Base-by-base conservation (phyloP, 2,888 invertebrate genomes). In the Seladonia tumulorum region DNA sequence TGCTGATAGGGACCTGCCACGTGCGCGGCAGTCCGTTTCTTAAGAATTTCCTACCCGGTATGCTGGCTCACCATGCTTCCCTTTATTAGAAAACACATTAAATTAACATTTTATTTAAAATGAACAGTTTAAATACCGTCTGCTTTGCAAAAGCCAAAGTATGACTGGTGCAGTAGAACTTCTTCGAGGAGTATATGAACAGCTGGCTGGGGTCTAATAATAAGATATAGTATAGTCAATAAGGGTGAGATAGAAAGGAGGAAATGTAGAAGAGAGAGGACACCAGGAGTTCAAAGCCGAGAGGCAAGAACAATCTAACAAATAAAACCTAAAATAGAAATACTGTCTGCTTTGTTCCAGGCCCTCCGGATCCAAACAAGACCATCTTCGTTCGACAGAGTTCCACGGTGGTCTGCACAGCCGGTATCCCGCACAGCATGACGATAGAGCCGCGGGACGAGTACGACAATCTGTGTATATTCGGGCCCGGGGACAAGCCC, bases 371-470 rank as follows among this genome's bases (percentile, higher is more conserved):
- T 95, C 97, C 98, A 79, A 96, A 97, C 89, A 97, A 98, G 93
- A 98, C 98, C 63, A 96, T 98, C 35, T 98, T 99, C 94, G 97
- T 97, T 92, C 96, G 97, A 89, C 97, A 98, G 93, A 97, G 97
- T 91, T 98, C 98, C 86, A 98, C 98, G 57, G 97, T 98, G 47
- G 97, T 98, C 83, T 98, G 98, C 95, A 97, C 97, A 74, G 97
- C 97, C 12, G 97, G 97, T 68, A 96, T 97, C 77, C 96, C 97
- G 72, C 97, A 98, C 93, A 95, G 97, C 79, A 96, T 99, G 94
- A 97, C 97, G 94, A 97, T 99, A 93, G 98, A 98, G 94, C 98
- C 99, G n/a, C 96, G 98, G 84, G 99, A 99, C 95, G 97, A 97
- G 94, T 98, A 97, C 95, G 98, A 98, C 94, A 99, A 99, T 95